phyloP scores from a whole-genome alignment of 37 sponge, comb jelly and placozoan species.

The Beroe forskalii region DNA sequence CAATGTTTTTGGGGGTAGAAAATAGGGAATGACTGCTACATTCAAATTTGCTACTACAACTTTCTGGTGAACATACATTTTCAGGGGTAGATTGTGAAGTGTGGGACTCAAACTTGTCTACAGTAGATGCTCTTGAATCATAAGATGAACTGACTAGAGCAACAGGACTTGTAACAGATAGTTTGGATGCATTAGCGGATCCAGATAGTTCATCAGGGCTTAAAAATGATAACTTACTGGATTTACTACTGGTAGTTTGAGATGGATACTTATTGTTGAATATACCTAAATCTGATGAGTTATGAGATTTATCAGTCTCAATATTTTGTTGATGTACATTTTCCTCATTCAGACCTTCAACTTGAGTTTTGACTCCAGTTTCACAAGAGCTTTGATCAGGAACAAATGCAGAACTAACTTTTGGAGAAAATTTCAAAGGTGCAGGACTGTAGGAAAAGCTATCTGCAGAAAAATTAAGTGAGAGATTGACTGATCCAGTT shows the following conservation, averaged over 20 bases:
- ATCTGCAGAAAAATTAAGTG: not conserved
- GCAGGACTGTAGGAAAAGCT: slow-evolving; percentile 21
- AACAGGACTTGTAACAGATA: slow-evolving; percentile 32
- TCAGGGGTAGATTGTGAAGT: not conserved
- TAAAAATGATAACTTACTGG: not conserved
- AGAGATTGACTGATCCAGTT: not conserved
- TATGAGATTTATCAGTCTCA: not conserved
- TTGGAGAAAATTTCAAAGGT: not conserved
- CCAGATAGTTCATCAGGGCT: not conserved
- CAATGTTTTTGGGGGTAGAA: slow-evolving; percentile 31
- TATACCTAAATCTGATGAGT: no score
- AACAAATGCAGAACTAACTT: not conserved
- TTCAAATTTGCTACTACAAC: not conserved
- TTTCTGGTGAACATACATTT: not conserved
- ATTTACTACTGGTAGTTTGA: not conserved
- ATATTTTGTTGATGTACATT: no score
- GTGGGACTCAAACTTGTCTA: no score
- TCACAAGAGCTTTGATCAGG: no score
- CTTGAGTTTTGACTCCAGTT: not conserved
- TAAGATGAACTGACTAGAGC: not conserved
- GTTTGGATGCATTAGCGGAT: not conserved
- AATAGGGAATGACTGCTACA: not conserved
- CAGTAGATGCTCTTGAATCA: not conserved
- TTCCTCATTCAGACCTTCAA: no score
- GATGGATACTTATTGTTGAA: not conserved